A percentile compares a stretch with the other conserved stretches of the same genome.
phyloP scores from a whole-genome alignment of 2,888 invertebrate genomes.

The Mythimna ferrago region DNA sequence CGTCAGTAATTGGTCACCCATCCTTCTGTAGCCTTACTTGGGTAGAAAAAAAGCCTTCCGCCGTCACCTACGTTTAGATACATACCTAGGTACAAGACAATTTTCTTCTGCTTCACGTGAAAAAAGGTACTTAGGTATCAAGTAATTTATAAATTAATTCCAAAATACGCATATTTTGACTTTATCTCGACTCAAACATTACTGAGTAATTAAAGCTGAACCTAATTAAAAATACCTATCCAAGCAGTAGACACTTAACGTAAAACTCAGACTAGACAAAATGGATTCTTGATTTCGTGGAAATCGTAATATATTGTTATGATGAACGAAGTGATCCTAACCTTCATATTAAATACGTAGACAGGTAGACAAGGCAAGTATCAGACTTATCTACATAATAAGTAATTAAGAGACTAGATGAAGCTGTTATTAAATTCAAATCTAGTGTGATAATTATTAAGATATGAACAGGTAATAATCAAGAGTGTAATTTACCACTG shows the following conservation, averaged over 20 bases:
- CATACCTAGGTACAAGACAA: not conserved
- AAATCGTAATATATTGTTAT: conserved; percentile 11
- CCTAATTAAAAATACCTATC: conserved; percentile 16
- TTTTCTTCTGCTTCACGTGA: not conserved
- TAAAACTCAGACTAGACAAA: not conserved
- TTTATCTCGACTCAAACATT: conserved; percentile 21
- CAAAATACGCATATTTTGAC: conserved; percentile 4
- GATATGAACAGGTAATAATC: conserved; percentile 35
- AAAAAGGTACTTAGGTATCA: not conserved
- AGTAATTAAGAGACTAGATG: conserved; percentile 14
- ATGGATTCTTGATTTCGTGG: conserved; percentile 7
- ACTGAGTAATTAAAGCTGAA: conserved; percentile 22
- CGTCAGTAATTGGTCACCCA: not conserved
- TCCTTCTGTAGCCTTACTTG: not conserved
- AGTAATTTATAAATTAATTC: not conserved
- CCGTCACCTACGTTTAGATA: not conserved
- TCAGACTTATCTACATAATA: not conserved
- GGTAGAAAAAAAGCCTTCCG: not conserved
- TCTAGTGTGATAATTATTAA: conserved; percentile 25
- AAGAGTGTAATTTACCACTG: conserved; percentile 22
- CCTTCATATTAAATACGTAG: not conserved
- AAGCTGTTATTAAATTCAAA: conserved; percentile 35
- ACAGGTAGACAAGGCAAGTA: not conserved
- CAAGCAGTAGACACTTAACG: conserved; percentile 1
- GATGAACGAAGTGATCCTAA: not conserved